Evolutionary conservation across 1,140 invertebrate species (phyloP).

Genomic region (Brachionus koreanus): DNA sequence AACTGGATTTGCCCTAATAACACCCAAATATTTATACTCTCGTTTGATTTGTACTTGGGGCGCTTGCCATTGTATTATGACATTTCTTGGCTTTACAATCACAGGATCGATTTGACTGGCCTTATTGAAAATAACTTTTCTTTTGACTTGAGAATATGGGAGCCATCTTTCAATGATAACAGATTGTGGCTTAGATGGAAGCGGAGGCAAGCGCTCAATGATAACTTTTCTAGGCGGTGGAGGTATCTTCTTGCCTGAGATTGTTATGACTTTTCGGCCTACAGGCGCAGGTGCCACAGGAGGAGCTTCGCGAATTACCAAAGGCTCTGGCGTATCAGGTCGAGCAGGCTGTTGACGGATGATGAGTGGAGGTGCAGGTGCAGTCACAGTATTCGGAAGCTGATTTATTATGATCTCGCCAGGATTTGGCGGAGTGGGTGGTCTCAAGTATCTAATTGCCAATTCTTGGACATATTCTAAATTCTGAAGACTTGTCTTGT

Average conservation of each 20-base stretch:
- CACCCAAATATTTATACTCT: constrained; percentile 41
- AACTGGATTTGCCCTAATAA: constrained; percentile 39
- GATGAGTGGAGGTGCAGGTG: constrained; percentile 33
- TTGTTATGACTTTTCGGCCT: constrained; percentile 8
- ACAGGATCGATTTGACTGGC: background rate
- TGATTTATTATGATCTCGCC: constrained; percentile 40
- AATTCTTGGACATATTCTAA: constrained; percentile 30
- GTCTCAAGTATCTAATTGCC: constrained; percentile 38
- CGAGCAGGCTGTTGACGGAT: constrained; percentile 43
- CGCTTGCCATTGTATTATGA: constrained; percentile 45
- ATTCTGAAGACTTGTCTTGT: background rate
- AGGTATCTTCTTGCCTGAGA: background rate
- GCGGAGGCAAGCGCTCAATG: constrained; percentile 29
- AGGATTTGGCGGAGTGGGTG: constrained; percentile 42
- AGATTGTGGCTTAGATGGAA: constrained; percentile 38
- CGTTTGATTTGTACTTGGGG: constrained; percentile 32
- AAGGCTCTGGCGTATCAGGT: constrained; percentile 30
- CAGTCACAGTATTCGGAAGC: background rate
- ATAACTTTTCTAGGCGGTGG: constrained; percentile 44
- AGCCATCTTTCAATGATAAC: constrained; percentile 44
- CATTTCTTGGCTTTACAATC: constrained; percentile 29
- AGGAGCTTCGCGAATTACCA: constrained; percentile 39
- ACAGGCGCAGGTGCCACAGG: constrained; percentile 10
- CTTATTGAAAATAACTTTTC: constrained; percentile 27
- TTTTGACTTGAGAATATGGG: constrained; percentile 13